phyloP scores from a whole-genome alignment of 2,888 invertebrate genomes.

The Spilarctia lutea region DNA sequence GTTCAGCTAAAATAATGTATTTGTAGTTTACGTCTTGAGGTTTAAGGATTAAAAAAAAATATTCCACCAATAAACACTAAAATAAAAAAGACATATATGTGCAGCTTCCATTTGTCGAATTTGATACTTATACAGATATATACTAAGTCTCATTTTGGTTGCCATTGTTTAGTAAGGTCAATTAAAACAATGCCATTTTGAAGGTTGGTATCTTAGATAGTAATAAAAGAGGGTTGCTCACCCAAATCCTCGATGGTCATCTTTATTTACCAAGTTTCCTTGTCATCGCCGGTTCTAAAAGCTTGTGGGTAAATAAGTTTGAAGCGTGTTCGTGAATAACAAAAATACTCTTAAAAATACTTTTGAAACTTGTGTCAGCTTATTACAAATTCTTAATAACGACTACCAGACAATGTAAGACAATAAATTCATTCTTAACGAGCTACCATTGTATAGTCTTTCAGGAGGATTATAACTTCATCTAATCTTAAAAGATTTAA shows the following conservation, averaged over 20 bases:
- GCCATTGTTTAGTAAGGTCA: neutral
- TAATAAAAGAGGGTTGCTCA: neutral
- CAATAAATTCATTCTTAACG: constrained; percentile 59
- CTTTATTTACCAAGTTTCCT: neutral
- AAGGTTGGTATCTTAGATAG: neutral
- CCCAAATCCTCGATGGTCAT: neutral
- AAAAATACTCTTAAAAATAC: constrained; percentile 9
- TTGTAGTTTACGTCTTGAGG: neutral
- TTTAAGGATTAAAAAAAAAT: neutral
- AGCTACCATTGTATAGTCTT: constrained; percentile 55
- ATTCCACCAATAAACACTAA: neutral
- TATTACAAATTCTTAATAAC: constrained; percentile 35
- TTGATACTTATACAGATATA: neutral
- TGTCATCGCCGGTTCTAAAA: neutral
- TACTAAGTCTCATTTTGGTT: neutral
- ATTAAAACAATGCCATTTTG: neutral
- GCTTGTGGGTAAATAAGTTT: neutral
- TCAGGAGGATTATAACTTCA: constrained; percentile 63
- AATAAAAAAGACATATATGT: neutral
- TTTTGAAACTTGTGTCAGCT: constrained; percentile 23
- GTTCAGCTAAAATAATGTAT: neutral
- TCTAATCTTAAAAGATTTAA: constrained; percentile 52
- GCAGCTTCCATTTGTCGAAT: neutral
- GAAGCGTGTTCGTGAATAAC: neutral
- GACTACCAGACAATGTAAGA: constrained; percentile 35